phyloP scores from a whole-genome alignment of 2,797 vertebrate species.

The Cynopterus sphinx region DNA sequence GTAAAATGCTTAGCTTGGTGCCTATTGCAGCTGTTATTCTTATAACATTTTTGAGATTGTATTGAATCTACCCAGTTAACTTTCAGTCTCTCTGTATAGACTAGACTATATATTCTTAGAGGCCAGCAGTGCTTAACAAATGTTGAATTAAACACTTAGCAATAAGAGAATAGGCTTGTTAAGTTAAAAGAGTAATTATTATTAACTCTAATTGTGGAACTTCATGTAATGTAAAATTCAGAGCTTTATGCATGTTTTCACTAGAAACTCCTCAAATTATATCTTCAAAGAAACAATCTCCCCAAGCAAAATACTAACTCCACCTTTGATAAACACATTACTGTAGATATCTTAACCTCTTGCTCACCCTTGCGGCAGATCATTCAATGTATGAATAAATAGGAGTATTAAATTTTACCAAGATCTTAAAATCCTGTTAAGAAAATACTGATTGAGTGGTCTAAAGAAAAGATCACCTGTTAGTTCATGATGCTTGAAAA shows the following conservation, averaged over 20 bases:
- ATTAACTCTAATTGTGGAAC: neutral
- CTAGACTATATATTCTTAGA: neutral
- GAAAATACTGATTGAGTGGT: neutral
- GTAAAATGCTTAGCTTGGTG: neutral
- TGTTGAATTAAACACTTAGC: neutral
- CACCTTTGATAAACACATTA: neutral
- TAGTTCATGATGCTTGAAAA: neutral
- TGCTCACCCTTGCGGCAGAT: neutral
- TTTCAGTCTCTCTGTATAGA: neutral
- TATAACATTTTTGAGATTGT: neutral
- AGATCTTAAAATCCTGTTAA: neutral
- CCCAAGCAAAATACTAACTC: neutral
- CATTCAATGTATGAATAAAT: neutral
- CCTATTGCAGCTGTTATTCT: neutral
- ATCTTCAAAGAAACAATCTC: neutral
- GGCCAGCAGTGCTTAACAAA: neutral
- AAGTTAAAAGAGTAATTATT: neutral
- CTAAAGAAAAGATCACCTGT: neutral
- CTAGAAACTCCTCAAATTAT: neutral
- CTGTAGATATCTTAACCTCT: neutral
- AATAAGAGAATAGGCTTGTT: neutral
- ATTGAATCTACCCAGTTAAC: neutral
- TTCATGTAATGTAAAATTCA: neutral
- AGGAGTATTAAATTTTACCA: neutral
- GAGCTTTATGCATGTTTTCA: slow-evolving; percentile 30